Conservation (phyloP, 2,888 invertebrate genomes). For the Epinotia ramella region DNA sequence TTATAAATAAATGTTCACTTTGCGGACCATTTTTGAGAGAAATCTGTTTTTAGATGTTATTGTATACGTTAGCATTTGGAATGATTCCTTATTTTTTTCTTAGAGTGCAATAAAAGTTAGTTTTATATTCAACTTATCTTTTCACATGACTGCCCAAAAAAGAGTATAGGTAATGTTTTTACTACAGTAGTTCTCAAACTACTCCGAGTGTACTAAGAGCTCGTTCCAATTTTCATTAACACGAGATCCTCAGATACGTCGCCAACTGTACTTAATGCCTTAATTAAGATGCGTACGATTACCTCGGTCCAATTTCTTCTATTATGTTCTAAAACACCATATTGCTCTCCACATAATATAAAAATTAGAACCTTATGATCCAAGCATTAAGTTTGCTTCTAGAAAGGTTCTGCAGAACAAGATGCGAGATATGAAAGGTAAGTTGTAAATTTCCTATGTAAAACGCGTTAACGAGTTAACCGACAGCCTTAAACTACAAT, state of each 20-base stretch:
- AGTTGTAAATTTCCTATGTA: conserved; percentile 23
- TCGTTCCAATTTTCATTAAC: conserved; percentile 46
- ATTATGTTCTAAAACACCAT: neutral
- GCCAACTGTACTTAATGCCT: conserved; percentile 30
- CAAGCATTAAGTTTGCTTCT: neutral
- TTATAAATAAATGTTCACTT: too few relatives aligned
- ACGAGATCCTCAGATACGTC: conserved; percentile 23
- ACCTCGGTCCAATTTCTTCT: conserved; percentile 14
- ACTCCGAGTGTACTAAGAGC: conserved; percentile 10
- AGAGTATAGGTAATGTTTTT: neutral
- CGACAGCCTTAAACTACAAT: conserved; percentile 29
- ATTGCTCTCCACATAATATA: neutral
- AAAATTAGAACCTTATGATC: neutral
- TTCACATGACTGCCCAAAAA: too few relatives aligned
- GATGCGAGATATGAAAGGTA: neutral
- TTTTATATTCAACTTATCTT: too few relatives aligned
- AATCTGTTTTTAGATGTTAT: too few relatives aligned
- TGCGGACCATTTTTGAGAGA: too few relatives aligned
- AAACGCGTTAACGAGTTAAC: conserved; percentile 36
- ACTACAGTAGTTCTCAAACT: conserved; percentile 17
- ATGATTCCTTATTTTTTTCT: too few relatives aligned
- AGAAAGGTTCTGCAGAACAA: neutral
- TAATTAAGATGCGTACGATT: conserved; percentile 33
- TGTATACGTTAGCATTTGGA: too few relatives aligned
- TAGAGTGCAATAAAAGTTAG: too few relatives aligned